Evolutionary conservation across 1,140 invertebrate species (phyloP), one percentile per base, ranked within the genome.

Genomic region (Orchesella cincta): DNA sequence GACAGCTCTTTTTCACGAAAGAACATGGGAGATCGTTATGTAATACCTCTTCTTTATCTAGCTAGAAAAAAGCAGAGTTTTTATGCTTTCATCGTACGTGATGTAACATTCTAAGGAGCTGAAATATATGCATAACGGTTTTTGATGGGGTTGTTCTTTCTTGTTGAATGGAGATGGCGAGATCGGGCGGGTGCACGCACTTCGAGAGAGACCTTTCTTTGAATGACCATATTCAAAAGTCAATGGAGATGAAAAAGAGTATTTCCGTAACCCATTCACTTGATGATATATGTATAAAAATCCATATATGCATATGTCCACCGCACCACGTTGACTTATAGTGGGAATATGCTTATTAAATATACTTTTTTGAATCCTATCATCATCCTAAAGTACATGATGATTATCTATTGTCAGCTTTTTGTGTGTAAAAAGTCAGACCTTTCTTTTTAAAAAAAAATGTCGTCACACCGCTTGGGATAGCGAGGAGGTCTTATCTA

Each of bases 1-100:
- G 62, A 67, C 62, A 31, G 62, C 8, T 67, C 23, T 29, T 67
- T 33, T 67, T 33, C 62, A 67, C 62, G 33, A 67, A 67, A 33
- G 31, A 67, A 67, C 28, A 29, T 67, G 62, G 33, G 23, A 31
- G 62, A 67, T 33, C 31, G 3, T 67, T 2, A 5, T 67, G 62
- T 57, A 57, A 57, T 57, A 31, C 31, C 23, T 31, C 31, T 33
- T 31, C 62, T 14, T 67, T 23, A 8, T 67, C 31, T 29, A 23
- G 26, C 62, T 18, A 31, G 29, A 67, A 67, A 67, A 67, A 67
- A 67, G 5, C 3, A 29, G 8, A 14, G 33, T 67, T 31, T 33
- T 29, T 16, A 14, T 67, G 23, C 52, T n/a, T 57, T 5, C 23
- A 12, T 3, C 3, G 52, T 57, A 57, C 52, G 52, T 57, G 52